Evolutionary conservation across 1,140 invertebrate species (phyloP), one percentile per base, ranked within the genome.

Genomic region (Eumeta japonica): DNA sequence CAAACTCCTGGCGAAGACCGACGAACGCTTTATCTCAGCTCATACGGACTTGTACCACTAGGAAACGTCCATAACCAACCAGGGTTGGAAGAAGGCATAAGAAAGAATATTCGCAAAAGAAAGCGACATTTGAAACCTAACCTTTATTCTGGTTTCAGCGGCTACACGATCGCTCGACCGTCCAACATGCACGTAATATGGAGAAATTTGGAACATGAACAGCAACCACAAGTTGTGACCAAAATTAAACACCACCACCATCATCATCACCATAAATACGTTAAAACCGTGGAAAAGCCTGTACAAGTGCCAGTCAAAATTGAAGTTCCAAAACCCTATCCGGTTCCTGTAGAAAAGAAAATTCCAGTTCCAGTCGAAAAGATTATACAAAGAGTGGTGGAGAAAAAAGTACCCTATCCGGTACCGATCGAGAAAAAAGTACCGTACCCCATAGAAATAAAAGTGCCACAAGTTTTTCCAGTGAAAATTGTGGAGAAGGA

Each of bases 401-500:
- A 86, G 46, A 83, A 85, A 50, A 78, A 76, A 2, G 75, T 82
- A 4, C 81, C 82, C 0, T 78, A 79, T 38, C 76, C 77, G 3
- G 81, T 86, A 0, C 73, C 71, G 9, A 81, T 85, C 0, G 83
- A 84, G 45, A 83, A 82, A 52, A 81, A 79, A 52, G 75, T 84
- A 2, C 82, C 82, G 2, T 83, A 80, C 53, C 77, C 81, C 1
- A 78, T 83, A 7, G 79, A 83, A 45, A 82, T 86, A 41, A 79
- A 68, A 43, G 65, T 79, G 3, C 79, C 79, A 3, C 73, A 80
- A 35, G 75, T 75, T 1, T 62, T 77, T 30, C 68, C 71, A 7
- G 60, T 76, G 2, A 76, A 78, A 51, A 75, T 78, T 13, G 56
- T 77, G 0, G 70, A 77, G 41, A 77, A 74, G 37, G 71, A 76